Evolutionary conservation across 2,888 invertebrate species (phyloP), one percentile per base, ranked within the genome.

Genomic region (Corythucha ciliata): DNA sequence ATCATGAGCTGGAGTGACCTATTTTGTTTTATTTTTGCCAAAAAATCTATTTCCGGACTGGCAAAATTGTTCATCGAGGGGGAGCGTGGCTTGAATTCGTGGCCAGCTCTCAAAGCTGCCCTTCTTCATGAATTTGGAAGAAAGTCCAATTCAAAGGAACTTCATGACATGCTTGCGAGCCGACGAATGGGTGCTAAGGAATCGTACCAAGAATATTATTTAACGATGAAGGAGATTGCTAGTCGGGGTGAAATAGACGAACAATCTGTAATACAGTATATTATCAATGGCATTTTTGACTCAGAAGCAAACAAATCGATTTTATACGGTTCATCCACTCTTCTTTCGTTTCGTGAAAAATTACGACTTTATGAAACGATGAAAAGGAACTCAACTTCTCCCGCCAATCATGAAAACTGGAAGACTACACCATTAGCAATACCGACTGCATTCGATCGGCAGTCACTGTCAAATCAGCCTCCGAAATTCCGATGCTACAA

Each of bases 261-360:
- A 8, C 27, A 10, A 12, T 42, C 42, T 12, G 24, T 42, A 18
- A 42, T 42, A n/a, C 42, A 42, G 7, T 27, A 42, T 27, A 26
- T 42, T n/a, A 42, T 42, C 26, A 42, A 42, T 18, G 42, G 42
- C 8, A 42, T 42, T 6, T 26, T 14, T n/a, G 42, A 42, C 26
- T n/a, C 12, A 14, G 25, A 39, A 14, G 18, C 18, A 12, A 21
- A 14, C 4, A 42, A 42, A n/a, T 10, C 24, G 5, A 14, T 42
- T 25, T n/a, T 42, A 7, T 42, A 42, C 21, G 42, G 21, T 25
- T 24, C 42, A 18, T 14, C 24, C 14, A 12, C 37, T 8, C 10
- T 36, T 8, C 10, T 12, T 12, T 8, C 10, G 8, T 36, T 36
- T 36, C 24, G 27, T n/a, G n/a, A n/a, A 25, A 42, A 26, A 42